A percentile compares a stretch with the other conserved stretches of the same genome.
Conservation (phyloP, 2,113 vertebrate species). For the Lamprotornis superbus region DNA sequence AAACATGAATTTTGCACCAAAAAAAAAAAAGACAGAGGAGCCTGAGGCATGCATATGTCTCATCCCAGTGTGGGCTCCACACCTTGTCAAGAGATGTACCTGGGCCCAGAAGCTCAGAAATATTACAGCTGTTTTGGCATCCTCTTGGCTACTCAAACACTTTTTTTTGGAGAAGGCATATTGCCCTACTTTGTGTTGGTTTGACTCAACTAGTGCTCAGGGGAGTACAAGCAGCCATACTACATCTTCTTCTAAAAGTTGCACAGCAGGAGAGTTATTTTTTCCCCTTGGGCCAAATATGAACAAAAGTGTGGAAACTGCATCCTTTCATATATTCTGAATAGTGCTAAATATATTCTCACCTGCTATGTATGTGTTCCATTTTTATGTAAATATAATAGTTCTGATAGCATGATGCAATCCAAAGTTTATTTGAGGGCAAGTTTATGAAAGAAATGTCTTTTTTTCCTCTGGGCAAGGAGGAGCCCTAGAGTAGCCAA, state of each 20-base stretch:
- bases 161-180: background rate
- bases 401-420: background rate
- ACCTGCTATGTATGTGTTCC: background rate
- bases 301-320: background rate
- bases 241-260: background rate
- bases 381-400: background rate
- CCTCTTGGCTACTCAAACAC: background rate
- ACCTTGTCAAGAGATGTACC: background rate
- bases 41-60: background rate
- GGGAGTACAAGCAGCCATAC: rapidly evolving
- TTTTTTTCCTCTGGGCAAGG: background rate
- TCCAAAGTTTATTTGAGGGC: background rate
- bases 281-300: background rate
- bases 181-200: background rate
- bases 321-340: background rate
- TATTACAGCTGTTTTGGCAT: background rate
- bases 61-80: background rate
- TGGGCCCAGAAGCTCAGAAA: background rate
- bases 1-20: background rate
- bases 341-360: background rate
- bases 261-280: background rate
- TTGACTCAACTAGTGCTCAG: background rate
- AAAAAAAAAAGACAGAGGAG: background rate
- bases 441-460: background rate
- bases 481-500: background rate